These are phyloP conservation scores for Babylonia areolata DNA, from an alignment of 1,140 invertebrate genomes.

Conservation along the genomic window DNA sequence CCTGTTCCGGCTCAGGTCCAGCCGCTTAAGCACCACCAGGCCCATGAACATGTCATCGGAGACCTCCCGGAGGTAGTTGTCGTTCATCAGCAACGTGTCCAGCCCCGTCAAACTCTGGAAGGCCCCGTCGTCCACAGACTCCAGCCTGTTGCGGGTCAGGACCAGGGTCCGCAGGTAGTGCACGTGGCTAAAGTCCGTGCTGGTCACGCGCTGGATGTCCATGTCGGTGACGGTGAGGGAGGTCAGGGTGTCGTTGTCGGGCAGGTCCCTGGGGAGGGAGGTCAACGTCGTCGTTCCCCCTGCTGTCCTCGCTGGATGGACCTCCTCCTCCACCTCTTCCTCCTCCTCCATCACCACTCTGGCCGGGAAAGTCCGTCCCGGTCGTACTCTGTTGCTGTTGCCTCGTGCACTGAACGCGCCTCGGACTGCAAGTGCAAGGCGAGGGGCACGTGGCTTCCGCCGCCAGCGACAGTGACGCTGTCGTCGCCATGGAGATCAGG, in stretches of 20 bases:
- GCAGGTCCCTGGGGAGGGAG: not conserved
- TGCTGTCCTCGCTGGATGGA: no score
- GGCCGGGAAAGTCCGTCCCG: no score
- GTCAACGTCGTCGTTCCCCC: not conserved
- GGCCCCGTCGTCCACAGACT: not conserved
- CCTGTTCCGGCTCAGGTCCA: conserved; percentile 9
- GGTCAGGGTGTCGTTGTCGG: not conserved
- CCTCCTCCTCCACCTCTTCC: no score
- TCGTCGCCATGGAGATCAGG: not conserved
- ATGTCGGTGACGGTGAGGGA: not conserved
- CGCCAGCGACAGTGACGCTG: not conserved
- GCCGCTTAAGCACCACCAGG: not conserved
- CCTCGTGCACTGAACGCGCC: not conserved
- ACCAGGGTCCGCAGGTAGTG: not conserved
- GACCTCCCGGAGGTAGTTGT: not conserved
- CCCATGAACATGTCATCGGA: not conserved
- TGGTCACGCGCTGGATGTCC: not conserved
- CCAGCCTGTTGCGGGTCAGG: not conserved
- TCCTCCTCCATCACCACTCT: no score
- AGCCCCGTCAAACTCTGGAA: not conserved
- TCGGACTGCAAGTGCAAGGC: not conserved
- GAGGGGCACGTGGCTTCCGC: not conserved
- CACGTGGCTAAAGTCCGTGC: not conserved
- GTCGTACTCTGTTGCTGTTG: no score
- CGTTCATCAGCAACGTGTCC: not conserved